Evolutionary conservation across 2,113 vertebrate genomes (phyloP), one percentile per base, ranked within the genome.

Genomic region (Corythaeola cristata): DNA sequence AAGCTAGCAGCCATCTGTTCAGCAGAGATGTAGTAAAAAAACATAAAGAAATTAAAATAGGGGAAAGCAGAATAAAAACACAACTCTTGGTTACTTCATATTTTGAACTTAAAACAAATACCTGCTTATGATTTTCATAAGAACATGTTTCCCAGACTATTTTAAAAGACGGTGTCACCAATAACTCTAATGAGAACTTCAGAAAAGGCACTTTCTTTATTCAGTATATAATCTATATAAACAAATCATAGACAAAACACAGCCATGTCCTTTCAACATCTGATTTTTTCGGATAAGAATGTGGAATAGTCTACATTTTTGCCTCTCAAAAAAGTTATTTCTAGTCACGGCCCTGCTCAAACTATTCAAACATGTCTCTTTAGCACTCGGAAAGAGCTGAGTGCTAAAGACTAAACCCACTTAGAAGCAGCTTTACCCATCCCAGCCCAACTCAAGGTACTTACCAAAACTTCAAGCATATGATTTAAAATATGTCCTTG

Each of bases 1-100:
- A 39, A 96, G 74, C 71, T 91, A 77, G 44, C 28, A 5, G 30
- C 53, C 88, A 88, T 97, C 87, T 97, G 93, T 92, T 91, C 76
- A 85, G 58, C 74, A 93, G 92, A 95, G 60, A 88, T 58, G 16
- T 19, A 47, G 35, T 92, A 94, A 96, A 89, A 69, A 89, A 80
- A 8, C 67, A 89, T 69, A 86, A 95, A 82, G 77, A 84, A 72
- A 75, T 63, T 71, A 68, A 90, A 95, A 82, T 8, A 72, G 52
- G 60, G 60, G 18, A 93, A 89, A 94, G 66, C 39, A 75, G 41
- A 76, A 63, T 45, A 77, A 88, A 89, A 39, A n/a, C 26, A 22
- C 9, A 37, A 64, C 32, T 73, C 44, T 80, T 79, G 33, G 9
- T 82, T 94, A 62, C 44, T 74, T 95, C 33, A 28, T 88, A 47